Conservation (phyloP, 2,888 invertebrate species). For the Holacanthella duospinosa region DNA sequence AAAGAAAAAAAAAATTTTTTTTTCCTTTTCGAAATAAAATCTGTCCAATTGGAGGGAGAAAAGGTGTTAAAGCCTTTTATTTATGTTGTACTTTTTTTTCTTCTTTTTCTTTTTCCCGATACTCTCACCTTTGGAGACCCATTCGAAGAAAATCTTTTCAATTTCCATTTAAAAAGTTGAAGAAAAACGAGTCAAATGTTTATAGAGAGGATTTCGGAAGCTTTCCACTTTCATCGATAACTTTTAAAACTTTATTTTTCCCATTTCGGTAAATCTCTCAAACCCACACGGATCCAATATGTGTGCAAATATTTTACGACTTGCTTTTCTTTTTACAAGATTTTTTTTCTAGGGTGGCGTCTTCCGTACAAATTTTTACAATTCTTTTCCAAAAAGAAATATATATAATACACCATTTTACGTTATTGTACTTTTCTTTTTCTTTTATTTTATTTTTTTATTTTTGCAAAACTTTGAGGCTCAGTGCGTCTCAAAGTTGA, state of each 20-base stretch:
- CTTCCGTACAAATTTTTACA: no score
- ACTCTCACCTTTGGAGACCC: background rate
- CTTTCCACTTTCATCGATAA: background rate
- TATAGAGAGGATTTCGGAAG: slow-evolving; percentile 1
- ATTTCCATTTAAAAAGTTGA: slow-evolving; percentile 5
- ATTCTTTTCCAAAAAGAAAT: no score
- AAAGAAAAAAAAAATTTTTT: background rate
- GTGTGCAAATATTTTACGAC: slow-evolving; percentile 6
- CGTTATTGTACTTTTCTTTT: no score
- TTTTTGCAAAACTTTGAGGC: no score
- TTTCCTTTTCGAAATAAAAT: background rate
- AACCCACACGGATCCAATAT: slow-evolving; percentile 1
- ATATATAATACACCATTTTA: no score
- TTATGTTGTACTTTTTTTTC: background rate
- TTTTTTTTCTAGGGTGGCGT: slow-evolving; percentile 1
- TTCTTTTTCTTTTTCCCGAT: background rate
- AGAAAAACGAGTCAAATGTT: background rate
- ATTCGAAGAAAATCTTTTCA: background rate
- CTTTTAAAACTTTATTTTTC: slow-evolving; percentile 5
- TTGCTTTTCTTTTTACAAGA: background rate
- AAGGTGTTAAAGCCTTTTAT: slow-evolving; percentile 2
- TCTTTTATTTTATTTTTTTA: no score
- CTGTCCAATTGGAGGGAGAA: background rate
- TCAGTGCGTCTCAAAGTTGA: no score
- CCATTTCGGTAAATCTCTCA: slow-evolving; percentile 5